Evolutionary conservation across 1,140 invertebrate genomes (phyloP), one percentile per base, ranked within the genome.

Genomic region (Pachyrhynchus sulphureomaculatus): DNA sequence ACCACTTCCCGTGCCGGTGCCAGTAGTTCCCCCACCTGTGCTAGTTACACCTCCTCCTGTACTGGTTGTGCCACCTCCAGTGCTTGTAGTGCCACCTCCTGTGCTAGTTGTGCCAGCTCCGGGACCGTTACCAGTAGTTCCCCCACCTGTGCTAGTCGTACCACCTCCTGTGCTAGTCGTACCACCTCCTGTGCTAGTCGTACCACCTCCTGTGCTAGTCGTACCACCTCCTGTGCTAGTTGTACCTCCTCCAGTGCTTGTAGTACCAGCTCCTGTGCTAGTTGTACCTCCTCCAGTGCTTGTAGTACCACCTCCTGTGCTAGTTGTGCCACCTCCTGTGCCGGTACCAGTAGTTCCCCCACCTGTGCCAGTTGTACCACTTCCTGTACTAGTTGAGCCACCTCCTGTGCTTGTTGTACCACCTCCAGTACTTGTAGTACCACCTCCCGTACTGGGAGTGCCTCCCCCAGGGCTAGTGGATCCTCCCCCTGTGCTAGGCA

Each of bases 61-160:
- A 10, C 26, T 29, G 1, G 26, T 29, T 29, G 26, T 29, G 5
- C 26, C 26, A 29, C 26, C 26, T 29, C 26, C 26, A 6, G 26
- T 29, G 26, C 26, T 6, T 9, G 26, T 29, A 29, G 26, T 29
- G 5, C 26, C 26, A 76, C 75, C 74, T 53, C 54, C 37, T 71
- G 77, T 72, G 76, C 76, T 74, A 78, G 74, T 76, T 74, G 77
- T 73, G 32, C 64, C 59, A 55, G 33, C 36, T 54, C 45, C 33
- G 15, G 45, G 39, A 10, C 47, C 36, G 24, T 0, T 26, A 34
- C 0, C 33, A 6, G 10, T 29, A 13, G 20, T n/a, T 17, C 13
- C 47, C 17, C 9, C 34, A 9, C 26, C 26, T 2, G 26, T 29
- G 26, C 26, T 29, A 9, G 26, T 29, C 12, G 26, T 29, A 10